Base-by-base conservation (phyloP, 2,113 vertebrate genomes). In the Ivindomyrus marchei region DNA sequence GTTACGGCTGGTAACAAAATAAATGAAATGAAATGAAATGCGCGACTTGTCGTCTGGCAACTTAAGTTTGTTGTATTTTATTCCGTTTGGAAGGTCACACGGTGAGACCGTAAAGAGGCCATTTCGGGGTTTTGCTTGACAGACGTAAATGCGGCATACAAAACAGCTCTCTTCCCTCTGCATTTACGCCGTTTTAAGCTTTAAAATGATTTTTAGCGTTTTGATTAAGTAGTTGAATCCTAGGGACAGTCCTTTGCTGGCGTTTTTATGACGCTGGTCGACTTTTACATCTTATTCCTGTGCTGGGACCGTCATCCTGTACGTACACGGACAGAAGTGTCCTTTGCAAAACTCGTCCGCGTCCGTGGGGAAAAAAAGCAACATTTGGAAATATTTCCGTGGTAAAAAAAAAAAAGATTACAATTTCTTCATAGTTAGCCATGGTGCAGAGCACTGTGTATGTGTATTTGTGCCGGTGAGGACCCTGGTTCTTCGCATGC, bases 401-500 rank as follows among this genome's bases (percentile, higher is more conserved):
- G 13, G 50, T 52, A 17, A 52, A 10, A n/a, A n/a, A n/a, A 62
- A 62, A 27, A n/a, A 7, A 31, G n/a, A 31, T 11, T 66, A 27
- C 62, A 66, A 66, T 27, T 31, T 66, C 62, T n/a, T 66, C 24
- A 10, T 66, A 27, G 0, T 66, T 66, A 27, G 58, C 58, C n/a
- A 62, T 27, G 24, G 8, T 27, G 58, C 58, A 62, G 58, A 62
- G 6, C 24, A 7, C 24, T 62, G 58, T 66, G 9, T 66, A 10
- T 27, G 62, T 66, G 5, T 66, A 66, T 66, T 66, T 27, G 58
- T n/a, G 58, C 7, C 58, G 56, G 58, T 62, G 58, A 66, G 36
- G n/a, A 53, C 27, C 27, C 49, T 52, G n/a, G 21, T 13, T 31
- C 24, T 6, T 88, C 42, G 92, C 93, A 93, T 93, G 93, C 94